Percentiles rank a stretch among this genome's conserved stretches.
Evolutionary conservation across 2,113 vertebrate species (phyloP).

Genomic region (Lynx canadensis): DNA sequence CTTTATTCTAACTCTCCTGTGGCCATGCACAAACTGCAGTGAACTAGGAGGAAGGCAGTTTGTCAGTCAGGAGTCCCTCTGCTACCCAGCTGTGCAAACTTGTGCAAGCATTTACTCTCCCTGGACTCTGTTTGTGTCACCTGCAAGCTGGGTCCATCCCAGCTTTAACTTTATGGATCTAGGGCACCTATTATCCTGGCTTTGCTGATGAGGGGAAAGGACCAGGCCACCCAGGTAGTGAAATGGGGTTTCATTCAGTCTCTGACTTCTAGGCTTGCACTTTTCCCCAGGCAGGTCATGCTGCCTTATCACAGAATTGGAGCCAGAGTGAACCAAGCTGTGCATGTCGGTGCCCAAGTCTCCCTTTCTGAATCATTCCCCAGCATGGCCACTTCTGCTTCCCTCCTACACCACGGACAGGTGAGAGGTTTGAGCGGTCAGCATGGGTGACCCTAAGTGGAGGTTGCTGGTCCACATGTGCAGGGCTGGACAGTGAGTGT

Average conservation of each 20-base stretch:
- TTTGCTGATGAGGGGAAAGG: not conserved
- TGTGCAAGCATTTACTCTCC: not conserved
- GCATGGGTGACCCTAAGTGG: not conserved
- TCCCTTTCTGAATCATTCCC: not conserved
- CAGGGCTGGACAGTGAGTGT: not conserved
- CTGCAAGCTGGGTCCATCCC: not conserved
- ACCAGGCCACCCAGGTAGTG: not conserved
- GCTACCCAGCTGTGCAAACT: not conserved
- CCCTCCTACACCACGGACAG: not conserved
- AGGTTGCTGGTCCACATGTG: not conserved
- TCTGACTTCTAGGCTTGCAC: not conserved
- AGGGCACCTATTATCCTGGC: not conserved
- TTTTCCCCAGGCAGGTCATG: not conserved
- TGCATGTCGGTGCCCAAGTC: not conserved
- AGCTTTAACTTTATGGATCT: not conserved
- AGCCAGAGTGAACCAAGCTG: not conserved
- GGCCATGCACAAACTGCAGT: not conserved
- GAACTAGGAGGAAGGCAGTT: too few relatives aligned
- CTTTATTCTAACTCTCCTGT: not conserved
- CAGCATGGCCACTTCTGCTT: not conserved
- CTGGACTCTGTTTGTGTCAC: not conserved
- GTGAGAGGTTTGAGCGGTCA: not conserved
- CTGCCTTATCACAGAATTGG: not conserved
- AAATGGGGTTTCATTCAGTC: not conserved
- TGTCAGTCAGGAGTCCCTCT: not conserved